A percentile compares a stretch with the other conserved stretches of the same genome.
Conservation (phyloP, 1,140 invertebrate genomes). For the Lucilia sericata region DNA sequence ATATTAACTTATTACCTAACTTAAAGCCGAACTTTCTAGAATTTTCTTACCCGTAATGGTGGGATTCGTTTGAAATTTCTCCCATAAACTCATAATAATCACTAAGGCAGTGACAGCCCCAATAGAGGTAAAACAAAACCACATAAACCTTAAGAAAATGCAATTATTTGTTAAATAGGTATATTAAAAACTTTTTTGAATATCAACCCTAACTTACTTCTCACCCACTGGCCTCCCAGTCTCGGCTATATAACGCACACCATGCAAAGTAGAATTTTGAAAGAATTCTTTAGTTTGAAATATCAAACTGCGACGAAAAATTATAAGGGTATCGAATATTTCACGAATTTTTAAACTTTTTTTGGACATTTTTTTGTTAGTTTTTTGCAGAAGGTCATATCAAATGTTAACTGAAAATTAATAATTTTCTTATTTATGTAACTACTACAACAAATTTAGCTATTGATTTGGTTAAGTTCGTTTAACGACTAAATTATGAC, state of each 20-base stretch:
- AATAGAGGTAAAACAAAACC: slow-evolving; percentile 77
- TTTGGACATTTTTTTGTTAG: slow-evolving; percentile 59
- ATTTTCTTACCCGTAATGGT: slow-evolving; percentile 76
- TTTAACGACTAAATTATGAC: background rate
- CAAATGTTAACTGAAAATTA: too few species aligned
- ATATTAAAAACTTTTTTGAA: too few species aligned
- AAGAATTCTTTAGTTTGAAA: slow-evolving; percentile 78
- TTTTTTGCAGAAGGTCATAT: slow-evolving; percentile 33
- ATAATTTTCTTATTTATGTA: background rate
- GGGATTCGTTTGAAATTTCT: slow-evolving; percentile 83
- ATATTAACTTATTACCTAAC: too few species aligned
- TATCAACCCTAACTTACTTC: slow-evolving; percentile 65
- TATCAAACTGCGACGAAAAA: slow-evolving; percentile 72
- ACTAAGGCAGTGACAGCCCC: slow-evolving; percentile 76
- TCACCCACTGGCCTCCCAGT: slow-evolving; percentile 76
- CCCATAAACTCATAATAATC: slow-evolving; percentile 80
- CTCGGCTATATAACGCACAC: slow-evolving; percentile 78
- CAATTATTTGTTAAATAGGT: background rate
- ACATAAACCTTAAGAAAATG: slow-evolving; percentile 72
- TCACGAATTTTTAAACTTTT: slow-evolving; percentile 47
- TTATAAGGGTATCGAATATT: slow-evolving; percentile 54
- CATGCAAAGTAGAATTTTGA: slow-evolving; percentile 78
- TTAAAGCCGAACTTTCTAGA: background rate
- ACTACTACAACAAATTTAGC: background rate
- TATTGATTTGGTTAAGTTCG: background rate